phyloP scores from a whole-genome alignment of 2,113 vertebrate species.

The Struthio camelus region DNA sequence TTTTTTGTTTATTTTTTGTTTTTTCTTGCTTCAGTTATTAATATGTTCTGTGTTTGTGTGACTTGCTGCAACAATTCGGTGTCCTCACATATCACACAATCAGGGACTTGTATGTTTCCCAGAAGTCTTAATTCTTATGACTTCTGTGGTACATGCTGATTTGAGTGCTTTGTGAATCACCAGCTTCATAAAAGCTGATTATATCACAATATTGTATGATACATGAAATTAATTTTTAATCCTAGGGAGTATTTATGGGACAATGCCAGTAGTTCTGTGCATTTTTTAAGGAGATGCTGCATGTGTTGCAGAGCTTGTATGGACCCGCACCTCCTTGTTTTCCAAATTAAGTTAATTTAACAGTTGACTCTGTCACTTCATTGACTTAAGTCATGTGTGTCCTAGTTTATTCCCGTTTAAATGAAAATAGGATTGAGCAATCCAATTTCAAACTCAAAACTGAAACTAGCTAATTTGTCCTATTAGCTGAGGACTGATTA shows the following conservation, averaged over 20 bases:
- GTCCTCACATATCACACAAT: background rate
- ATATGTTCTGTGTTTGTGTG: background rate
- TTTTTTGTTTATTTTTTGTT: too few relatives aligned
- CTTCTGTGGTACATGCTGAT: fast-evolving
- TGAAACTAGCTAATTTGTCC: background rate
- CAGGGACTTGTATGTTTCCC: background rate
- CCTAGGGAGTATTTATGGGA: background rate
- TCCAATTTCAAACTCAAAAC: background rate
- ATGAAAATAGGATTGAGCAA: background rate
- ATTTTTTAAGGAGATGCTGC: background rate
- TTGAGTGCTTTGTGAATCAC: background rate
- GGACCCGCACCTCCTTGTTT: background rate
- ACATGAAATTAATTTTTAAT: background rate
- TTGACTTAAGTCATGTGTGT: background rate
- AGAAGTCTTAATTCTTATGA: background rate
- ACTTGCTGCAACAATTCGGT: background rate
- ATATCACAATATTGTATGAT: background rate
- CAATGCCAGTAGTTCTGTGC: background rate
- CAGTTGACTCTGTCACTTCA: background rate
- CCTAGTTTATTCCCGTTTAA: background rate
- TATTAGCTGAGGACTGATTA: background rate
- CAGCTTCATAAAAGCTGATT: background rate
- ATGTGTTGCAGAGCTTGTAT: background rate
- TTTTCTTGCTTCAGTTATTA: background rate
- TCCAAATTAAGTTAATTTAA: background rate